Percentiles rank a stretch among this genome's conserved stretches.
Evolutionary conservation across 2,888 invertebrate genomes (phyloP).

Genomic region (Caenorhabditis panamensis): DNA sequence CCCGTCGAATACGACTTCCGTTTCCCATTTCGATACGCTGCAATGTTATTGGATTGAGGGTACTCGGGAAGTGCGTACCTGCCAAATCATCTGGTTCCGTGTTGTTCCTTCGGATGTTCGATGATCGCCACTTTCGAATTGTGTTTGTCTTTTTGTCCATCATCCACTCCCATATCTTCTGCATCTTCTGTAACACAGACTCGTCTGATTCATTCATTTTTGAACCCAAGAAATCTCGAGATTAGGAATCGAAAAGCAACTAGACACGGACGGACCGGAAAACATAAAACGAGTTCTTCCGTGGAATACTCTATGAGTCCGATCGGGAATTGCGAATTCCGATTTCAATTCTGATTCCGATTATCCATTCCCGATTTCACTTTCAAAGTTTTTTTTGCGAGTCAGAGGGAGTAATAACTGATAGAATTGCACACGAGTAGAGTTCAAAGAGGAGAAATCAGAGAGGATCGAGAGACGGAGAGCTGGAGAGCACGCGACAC

Average conservation of each 20-base stretch:
- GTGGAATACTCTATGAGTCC: constrained; percentile 9
- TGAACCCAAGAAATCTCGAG: background rate
- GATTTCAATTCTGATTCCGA: background rate
- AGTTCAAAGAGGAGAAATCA: constrained; percentile 6
- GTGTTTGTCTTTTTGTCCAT: constrained; percentile 75
- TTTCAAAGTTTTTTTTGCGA: constrained; percentile 2
- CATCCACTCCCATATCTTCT: constrained; percentile 76
- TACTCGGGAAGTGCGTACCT: constrained; percentile 10
- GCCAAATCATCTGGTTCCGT: constrained; percentile 49
- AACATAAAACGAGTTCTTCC: constrained; percentile 5
- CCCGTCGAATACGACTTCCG: constrained; percentile 62
- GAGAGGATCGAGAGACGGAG: constrained; percentile 12
- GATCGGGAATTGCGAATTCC: no score
- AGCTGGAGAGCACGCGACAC: constrained; percentile 7
- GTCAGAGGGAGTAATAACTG: background rate
- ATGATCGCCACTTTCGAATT: constrained; percentile 72
- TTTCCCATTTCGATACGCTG: constrained; percentile 57
- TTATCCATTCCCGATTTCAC: background rate
- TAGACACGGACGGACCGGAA: background rate
- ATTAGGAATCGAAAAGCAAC: constrained; percentile 2
- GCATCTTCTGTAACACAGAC: constrained; percentile 60
- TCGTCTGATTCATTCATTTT: background rate
- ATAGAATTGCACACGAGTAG: constrained; percentile 17
- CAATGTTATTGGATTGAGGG: background rate
- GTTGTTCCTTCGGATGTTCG: constrained; percentile 53